A percentile compares a stretch with the other conserved stretches of the same genome.
These are phyloP conservation scores for Silurus aristotelis DNA, from an alignment of 2,797 vertebrate genomes.

Conservation along the genomic window DNA sequence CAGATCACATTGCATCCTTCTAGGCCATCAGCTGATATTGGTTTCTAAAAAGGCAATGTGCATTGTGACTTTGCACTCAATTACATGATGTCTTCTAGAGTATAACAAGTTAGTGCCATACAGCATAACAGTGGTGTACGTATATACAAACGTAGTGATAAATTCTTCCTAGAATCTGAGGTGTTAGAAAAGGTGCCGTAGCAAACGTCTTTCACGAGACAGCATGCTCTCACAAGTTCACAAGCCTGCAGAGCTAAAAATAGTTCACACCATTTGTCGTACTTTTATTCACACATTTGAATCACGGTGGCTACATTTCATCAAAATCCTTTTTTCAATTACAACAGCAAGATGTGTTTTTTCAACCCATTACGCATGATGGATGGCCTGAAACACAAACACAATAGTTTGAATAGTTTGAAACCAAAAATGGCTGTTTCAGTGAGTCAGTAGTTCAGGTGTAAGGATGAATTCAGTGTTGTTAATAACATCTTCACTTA, in stretches of 20 bases:
- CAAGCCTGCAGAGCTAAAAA: slow-evolving; percentile 7
- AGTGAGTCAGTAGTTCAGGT: neutral
- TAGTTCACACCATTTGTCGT: neutral
- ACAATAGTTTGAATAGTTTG: neutral
- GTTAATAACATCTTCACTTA: neutral
- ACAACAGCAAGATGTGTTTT: neutral
- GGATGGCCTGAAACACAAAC: neutral
- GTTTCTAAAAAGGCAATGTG: neutral
- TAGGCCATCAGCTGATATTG: neutral
- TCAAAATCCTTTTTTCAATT: neutral
- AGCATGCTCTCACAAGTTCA: neutral
- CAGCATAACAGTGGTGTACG: neutral
- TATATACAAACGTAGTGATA: neutral
- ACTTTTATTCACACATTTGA: neutral
- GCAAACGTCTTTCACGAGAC: neutral
- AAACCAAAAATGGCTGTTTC: slow-evolving; percentile 1
- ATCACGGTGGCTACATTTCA: neutral
- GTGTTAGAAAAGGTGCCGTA: neutral
- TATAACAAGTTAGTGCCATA: neutral
- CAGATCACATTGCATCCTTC: neutral
- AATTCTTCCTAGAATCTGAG: neutral
- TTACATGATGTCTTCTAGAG: neutral
- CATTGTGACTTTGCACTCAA: neutral
- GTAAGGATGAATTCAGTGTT: neutral
- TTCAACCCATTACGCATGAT: neutral